phyloP scores from a whole-genome alignment of 2,888 invertebrate genomes.

The Tigriopus californicus region DNA sequence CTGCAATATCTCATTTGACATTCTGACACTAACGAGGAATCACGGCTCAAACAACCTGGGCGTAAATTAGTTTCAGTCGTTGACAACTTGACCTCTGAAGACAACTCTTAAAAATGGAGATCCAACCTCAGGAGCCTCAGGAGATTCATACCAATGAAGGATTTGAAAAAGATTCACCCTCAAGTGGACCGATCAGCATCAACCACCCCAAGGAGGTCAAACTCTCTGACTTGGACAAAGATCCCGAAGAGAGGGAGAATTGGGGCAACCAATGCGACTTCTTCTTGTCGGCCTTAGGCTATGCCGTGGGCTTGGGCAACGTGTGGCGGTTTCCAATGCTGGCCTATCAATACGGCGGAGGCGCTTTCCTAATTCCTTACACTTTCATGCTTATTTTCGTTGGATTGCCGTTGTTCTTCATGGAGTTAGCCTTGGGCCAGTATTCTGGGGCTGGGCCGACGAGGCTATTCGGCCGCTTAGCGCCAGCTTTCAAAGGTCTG shows the following conservation, averaged over 20 bases:
- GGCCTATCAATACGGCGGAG: slow-evolving; percentile 55
- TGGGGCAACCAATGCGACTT: slow-evolving; percentile 34
- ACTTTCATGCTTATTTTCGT: slow-evolving; percentile 55
- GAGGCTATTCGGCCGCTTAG: slow-evolving; percentile 15
- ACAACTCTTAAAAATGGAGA: too few relatives aligned
- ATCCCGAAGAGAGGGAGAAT: not conserved
- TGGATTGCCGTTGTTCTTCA: slow-evolving; percentile 59
- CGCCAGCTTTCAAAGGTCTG: slow-evolving; percentile 30
- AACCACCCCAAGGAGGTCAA: not conserved
- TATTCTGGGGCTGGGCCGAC: slow-evolving; percentile 58
- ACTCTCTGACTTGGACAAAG: not conserved
- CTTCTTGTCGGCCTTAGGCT: slow-evolving; percentile 46
- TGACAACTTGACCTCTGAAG: too few relatives aligned
- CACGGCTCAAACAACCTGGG: too few relatives aligned
- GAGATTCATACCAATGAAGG: not conserved
- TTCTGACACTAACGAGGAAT: too few relatives aligned
- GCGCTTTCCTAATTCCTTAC: slow-evolving; percentile 68
- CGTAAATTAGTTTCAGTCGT: too few relatives aligned
- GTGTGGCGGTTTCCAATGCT: slow-evolving; percentile 57
- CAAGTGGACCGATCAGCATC: not conserved
- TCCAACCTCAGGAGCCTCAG: too few relatives aligned
- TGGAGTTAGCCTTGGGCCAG: slow-evolving; percentile 64
- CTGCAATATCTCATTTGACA: too few relatives aligned
- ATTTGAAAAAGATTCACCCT: not conserved
- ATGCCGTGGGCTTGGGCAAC: slow-evolving; percentile 52